Conservation (phyloP, 2,888 invertebrate species). For the Leucophenga maculata region DNA sequence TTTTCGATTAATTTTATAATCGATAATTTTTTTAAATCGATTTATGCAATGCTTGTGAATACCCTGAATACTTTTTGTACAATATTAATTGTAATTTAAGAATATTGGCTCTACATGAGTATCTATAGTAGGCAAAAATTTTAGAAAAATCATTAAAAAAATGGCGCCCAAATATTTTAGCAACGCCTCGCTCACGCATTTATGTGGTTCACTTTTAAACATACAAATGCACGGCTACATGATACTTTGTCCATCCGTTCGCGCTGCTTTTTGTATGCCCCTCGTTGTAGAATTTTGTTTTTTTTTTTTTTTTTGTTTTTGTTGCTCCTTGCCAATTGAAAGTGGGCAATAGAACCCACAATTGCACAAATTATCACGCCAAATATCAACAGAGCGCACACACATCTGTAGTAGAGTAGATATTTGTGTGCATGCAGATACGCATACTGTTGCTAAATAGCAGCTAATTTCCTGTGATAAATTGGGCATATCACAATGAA, state of each 20-base stretch:
- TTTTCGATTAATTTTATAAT: no score
- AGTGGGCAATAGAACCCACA: slow-evolving; percentile 47
- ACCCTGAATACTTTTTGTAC: no score
- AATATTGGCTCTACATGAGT: no score
- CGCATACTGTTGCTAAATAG: slow-evolving; percentile 57
- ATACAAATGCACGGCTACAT: neutral
- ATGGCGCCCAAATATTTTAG: slow-evolving; percentile 52
- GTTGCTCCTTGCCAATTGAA: neutral
- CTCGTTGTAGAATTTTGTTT: neutral
- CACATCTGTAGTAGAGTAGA: no score
- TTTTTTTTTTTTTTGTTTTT: neutral
- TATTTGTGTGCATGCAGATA: no score
- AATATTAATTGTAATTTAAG: no score
- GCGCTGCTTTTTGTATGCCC: no score
- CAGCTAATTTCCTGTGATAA: slow-evolving; percentile 69
- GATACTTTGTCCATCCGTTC: neutral
- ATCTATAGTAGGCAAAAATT: no score
- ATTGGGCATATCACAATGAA: slow-evolving; percentile 65
- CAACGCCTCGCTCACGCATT: slow-evolving; percentile 47
- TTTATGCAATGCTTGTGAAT: no score
- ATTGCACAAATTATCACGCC: slow-evolving; percentile 66
- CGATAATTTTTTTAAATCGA: no score
- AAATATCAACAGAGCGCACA: slow-evolving; percentile 51
- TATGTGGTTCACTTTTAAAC: neutral
- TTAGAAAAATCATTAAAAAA: slow-evolving; percentile 34